These are phyloP conservation scores for Rhadina sibilatrix DNA, from an alignment of 2,113 vertebrate species.

Conservation along the genomic window DNA sequence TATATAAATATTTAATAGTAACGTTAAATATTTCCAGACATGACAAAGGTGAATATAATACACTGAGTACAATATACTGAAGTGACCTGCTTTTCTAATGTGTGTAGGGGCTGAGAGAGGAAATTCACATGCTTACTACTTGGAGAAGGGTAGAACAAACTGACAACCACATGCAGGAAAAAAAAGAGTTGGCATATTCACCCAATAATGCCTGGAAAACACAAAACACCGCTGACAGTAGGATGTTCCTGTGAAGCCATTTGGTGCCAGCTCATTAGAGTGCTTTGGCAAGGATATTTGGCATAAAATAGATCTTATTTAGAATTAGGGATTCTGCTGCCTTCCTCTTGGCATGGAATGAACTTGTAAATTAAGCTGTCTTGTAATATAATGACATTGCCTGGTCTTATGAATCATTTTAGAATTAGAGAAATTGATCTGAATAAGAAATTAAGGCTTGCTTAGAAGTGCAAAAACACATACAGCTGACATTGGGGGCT, in stretches of 20 bases:
- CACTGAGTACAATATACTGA: not conserved
- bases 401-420: slow-evolving; percentile 37
- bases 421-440: slow-evolving; percentile 53
- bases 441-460: slow-evolving; percentile 29
- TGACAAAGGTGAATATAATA: not conserved
- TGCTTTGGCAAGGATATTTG: slow-evolving; percentile 53
- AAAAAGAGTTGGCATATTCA: not conserved
- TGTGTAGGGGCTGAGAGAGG: not conserved
- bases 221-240: slow-evolving; percentile 22
- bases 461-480: not conserved
- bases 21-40: not conserved
- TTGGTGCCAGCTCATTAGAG: slow-evolving; percentile 64
- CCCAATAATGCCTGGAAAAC: slow-evolving; percentile 19
- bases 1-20: not conserved
- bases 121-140: not conserved
- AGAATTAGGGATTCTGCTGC: slow-evolving; percentile 2
- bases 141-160: slow-evolving; percentile 19
- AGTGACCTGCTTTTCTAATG: not conserved
- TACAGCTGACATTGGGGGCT: not conserved
- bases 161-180: not conserved
- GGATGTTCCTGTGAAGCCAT: slow-evolving; percentile 29
- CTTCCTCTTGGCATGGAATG: slow-evolving; percentile 49
- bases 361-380: slow-evolving; percentile 64
- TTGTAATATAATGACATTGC: slow-evolving; percentile 60
- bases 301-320: slow-evolving; percentile 66